These are phyloP conservation scores for Hyles euphorbiae DNA, from an alignment of 1,140 invertebrate genomes.

Conservation along the genomic window DNA sequence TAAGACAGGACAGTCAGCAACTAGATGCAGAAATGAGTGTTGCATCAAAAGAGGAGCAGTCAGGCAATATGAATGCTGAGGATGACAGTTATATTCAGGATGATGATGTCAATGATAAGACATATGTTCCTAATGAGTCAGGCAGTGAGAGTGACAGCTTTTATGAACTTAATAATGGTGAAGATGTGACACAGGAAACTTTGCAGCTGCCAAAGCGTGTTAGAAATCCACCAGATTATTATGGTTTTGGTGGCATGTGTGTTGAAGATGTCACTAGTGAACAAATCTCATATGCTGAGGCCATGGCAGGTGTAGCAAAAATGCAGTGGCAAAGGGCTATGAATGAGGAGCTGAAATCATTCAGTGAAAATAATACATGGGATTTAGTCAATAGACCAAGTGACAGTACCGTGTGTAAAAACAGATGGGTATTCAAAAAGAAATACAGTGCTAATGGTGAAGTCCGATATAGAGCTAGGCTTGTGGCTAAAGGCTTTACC, in stretches of 20 bases:
- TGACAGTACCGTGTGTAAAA: constrained; percentile 6
- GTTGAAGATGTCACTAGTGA: not conserved
- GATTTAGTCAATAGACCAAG: constrained; percentile 18
- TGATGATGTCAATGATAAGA: not conserved
- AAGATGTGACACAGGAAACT: not conserved
- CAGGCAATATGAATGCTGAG: not conserved
- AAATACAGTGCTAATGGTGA: constrained; percentile 11
- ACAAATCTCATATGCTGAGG: constrained; percentile 5
- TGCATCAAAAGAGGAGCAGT: not conserved
- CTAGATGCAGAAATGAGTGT: not conserved
- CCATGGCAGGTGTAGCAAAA: constrained; percentile 13
- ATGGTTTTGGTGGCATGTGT: not conserved
- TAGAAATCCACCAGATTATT: not conserved
- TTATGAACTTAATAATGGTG: not conserved
- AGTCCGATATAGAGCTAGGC: constrained; percentile 15
- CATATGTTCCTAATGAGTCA: constrained; percentile 1
- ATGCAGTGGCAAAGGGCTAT: constrained; percentile 21
- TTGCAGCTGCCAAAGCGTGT: not conserved
- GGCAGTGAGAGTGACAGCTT: not conserved
- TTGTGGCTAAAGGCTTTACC: constrained; percentile 16
- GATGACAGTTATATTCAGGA: not conserved
- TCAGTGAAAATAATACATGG: constrained; percentile 20
- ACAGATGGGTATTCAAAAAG: constrained; percentile 21
- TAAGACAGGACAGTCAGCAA: not conserved
- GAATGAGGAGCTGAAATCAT: constrained; percentile 18